Evolutionary conservation across 1,140 invertebrate genomes (phyloP), one percentile per base, ranked within the genome.

Genomic region (Dreissena polymorpha): DNA sequence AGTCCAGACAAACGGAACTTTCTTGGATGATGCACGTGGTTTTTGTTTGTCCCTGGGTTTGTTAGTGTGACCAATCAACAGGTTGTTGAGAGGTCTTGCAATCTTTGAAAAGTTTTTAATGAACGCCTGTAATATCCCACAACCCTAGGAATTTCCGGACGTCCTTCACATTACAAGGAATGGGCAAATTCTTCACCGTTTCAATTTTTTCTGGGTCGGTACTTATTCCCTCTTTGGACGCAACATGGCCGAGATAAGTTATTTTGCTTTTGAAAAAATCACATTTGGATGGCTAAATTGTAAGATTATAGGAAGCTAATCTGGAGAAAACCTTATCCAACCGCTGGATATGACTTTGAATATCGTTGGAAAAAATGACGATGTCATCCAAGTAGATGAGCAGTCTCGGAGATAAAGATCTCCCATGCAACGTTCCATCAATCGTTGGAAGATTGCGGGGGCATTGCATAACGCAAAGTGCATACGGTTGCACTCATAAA

Each of bases 381-480:
- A 83, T 77, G 50, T 86, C 77, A 39, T 85, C 83, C 13, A 86
- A 49, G 50, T 75, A 86, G 13, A 85, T 60, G 2, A 84, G 12
- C 67, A 71, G 13, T 65, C 25, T 21, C 27, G n/a, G 5, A 76
- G 55, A 50, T 72, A n/a, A 10, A 86, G 25, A 57, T 84, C 76
- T 27, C 69, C 51, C 49, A 87, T 68, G 39, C 90, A 73, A 51
- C 81, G 71, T 49, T 91, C 89, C 73, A 93, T 89, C 12, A 92
- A 79, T 53, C 91, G 49, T 70, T 91, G 89, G 77, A 93, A 92
- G 0, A 91, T 93, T 6, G 92, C 91, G 18, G 88, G 90, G 1
- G 91, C 90, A 51, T 93, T 92, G 3, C 80, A 83, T 0, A 94
- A 81, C 0, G 93, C 93, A 87, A 93, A 94, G 0, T 92, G 91